Evolutionary conservation across 2,888 invertebrate species (phyloP), one percentile per base, ranked within the genome.

Genomic region (Macrosoma leucophasiata): DNA sequence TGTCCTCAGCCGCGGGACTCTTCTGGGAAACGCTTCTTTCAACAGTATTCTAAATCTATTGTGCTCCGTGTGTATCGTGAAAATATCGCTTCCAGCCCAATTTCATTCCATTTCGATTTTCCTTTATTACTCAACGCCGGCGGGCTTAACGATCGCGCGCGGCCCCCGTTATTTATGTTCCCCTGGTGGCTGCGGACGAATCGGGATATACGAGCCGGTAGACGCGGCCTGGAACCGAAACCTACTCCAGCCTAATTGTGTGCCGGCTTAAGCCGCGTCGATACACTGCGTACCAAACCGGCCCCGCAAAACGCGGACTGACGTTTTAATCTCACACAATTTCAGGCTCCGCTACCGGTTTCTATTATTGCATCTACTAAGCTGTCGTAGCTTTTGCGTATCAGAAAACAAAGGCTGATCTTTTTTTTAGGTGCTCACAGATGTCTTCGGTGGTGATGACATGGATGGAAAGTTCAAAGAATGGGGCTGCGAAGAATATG

Each of bases 401-500:
- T n/a, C n/a, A 11, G 3, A 25, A 26, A 15, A 17, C 3, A 9
- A 19, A 10, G n/a, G 13, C 19, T 13, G 2, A 10, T 24, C 6
- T 7, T 32, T 13, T 31, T 49, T 45, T 29, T 87, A 91, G 76
- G 89, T 93, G 58, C 86, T 94, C 58, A 93, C 93, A 41, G 93
- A 93, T 67, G 92, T 93, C 54, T 93, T 91, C 70, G 79, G 79
- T 72, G 89, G 73, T 81, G 82, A 82, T 37, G 84, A 84, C 29
- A 62, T 81, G 60, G 84, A 82, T 43, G 84, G 84, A 35, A 84
- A 84, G 49, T 84, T 66, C 50, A 84, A 82, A 39, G 84, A 84
- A 48, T 84, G 84, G 84, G 78, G 77, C 32, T 78, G 90, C 58
- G 90, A 88, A 49, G 93, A 93, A 62, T 92, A 91, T 62, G 92